Evolutionary conservation across 2,113 vertebrate genomes (phyloP).

Genomic region (Leucopsar rothschildi): DNA sequence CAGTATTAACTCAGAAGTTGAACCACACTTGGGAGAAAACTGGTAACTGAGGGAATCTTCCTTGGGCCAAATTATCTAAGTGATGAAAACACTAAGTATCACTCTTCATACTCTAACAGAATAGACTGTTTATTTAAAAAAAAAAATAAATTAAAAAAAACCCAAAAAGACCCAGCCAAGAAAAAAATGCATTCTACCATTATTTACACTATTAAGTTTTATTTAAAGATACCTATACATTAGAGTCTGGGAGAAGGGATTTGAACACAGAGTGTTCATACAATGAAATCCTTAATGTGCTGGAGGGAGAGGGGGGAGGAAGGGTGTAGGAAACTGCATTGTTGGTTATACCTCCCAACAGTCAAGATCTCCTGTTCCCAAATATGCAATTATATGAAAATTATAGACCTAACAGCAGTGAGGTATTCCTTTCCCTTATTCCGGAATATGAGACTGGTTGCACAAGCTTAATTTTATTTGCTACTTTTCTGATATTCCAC

Average conservation of each 20-base stretch:
- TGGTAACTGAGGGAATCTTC: background rate
- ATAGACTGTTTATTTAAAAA: too few species aligned
- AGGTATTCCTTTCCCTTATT: conserved; percentile 39
- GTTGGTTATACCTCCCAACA: background rate
- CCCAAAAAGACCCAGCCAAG: background rate
- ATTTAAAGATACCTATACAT: background rate
- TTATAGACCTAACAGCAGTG: conserved; percentile 25
- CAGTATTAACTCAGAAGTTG: background rate
- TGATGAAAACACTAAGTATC: background rate
- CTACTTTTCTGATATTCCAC: conserved; percentile 53
- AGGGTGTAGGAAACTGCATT: background rate
- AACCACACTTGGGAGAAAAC: background rate
- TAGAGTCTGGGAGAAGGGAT: background rate
- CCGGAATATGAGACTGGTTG: conserved; percentile 21
- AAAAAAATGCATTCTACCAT: background rate
- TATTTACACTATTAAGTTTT: background rate
- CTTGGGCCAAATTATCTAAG: background rate
- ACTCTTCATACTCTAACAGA: background rate
- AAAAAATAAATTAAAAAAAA: background rate
- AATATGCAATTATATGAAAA: background rate
- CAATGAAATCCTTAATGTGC: background rate
- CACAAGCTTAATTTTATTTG: conserved; percentile 54
- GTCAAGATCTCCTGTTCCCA: background rate
- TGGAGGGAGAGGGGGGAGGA: background rate
- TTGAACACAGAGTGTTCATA: background rate